phyloP scores from a whole-genome alignment of 1,140 invertebrate species.

The Leptopilina boulardi region DNA sequence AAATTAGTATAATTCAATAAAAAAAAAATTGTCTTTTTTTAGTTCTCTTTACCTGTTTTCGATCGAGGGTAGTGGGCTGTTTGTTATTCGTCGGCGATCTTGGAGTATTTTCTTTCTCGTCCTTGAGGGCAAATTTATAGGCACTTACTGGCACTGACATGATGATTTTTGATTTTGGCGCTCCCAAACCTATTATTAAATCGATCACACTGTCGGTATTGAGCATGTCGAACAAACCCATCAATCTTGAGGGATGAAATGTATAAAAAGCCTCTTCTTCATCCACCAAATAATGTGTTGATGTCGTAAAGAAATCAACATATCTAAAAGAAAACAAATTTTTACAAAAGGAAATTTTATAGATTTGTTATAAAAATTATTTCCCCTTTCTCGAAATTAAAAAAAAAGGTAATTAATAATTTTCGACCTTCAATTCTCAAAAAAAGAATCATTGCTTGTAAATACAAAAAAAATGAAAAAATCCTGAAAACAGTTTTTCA shows the following conservation, averaged over 20 bases:
- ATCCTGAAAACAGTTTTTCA: background rate
- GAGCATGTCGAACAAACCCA: conserved; percentile 86
- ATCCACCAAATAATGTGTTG: conserved; percentile 82
- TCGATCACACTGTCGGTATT: conserved; percentile 88
- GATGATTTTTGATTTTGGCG: conserved; percentile 82
- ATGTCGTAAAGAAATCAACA: conserved; percentile 81
- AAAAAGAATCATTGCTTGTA: too few species aligned
- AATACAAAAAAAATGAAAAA: too few species aligned
- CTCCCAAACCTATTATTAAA: conserved; percentile 83
- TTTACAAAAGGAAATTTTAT: background rate
- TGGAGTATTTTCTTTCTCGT: conserved; percentile 81
- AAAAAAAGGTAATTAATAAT: too few species aligned
- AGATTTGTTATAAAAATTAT: background rate
- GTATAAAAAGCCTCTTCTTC: conserved; percentile 79
- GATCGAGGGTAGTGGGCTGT: conserved; percentile 77
- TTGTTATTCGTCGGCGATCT: conserved; percentile 79
- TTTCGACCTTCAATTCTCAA: too few species aligned
- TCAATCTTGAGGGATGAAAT: conserved; percentile 86
- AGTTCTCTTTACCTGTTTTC: conserved; percentile 76
- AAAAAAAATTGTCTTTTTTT: conserved; percentile 13
- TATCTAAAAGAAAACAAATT: conserved; percentile 67
- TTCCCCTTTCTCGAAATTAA: background rate
- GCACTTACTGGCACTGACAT: conserved; percentile 83
- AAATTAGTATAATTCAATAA: too few species aligned
- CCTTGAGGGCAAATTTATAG: conserved; percentile 81